Conservation (phyloP, 1,140 invertebrate species). For the Calliphora vicina region DNA sequence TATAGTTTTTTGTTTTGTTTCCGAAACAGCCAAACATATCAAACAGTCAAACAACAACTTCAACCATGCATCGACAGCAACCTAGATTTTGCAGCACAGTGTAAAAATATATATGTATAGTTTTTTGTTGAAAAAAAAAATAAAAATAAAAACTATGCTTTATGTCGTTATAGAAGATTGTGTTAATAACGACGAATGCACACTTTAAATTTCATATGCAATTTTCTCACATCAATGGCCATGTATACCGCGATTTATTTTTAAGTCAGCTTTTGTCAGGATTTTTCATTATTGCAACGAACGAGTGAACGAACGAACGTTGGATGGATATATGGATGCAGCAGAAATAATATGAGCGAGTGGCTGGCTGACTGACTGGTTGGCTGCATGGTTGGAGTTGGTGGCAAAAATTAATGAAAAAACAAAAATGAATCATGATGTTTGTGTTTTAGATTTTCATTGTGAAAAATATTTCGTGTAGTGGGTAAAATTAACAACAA, state of each 20-base stretch:
- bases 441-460: slow-evolving; percentile 3
- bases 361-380: too few relatives aligned
- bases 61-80: background rate
- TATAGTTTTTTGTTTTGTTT: too few relatives aligned
- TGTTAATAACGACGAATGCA: slow-evolving; percentile 4
- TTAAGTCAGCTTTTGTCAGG: slow-evolving; percentile 9
- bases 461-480: background rate
- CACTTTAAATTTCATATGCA: slow-evolving; percentile 11
- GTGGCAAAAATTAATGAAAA: background rate
- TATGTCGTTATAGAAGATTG: background rate
- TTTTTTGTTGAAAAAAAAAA: too few relatives aligned
- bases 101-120: background rate
- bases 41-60: background rate
- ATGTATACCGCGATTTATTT: slow-evolving; percentile 18
- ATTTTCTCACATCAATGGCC: slow-evolving; percentile 19
- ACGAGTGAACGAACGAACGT: background rate
- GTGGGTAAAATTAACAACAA: background rate
- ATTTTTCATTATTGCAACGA: background rate
- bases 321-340: too few relatives aligned
- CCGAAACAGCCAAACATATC: too few relatives aligned
- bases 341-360: too few relatives aligned
- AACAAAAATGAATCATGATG: background rate
- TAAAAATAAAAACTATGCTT: too few relatives aligned
- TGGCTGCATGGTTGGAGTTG: background rate
- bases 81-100: background rate